Base-by-base conservation (phyloP, 1,140 invertebrate genomes). In the Metaphire vulgaris region DNA sequence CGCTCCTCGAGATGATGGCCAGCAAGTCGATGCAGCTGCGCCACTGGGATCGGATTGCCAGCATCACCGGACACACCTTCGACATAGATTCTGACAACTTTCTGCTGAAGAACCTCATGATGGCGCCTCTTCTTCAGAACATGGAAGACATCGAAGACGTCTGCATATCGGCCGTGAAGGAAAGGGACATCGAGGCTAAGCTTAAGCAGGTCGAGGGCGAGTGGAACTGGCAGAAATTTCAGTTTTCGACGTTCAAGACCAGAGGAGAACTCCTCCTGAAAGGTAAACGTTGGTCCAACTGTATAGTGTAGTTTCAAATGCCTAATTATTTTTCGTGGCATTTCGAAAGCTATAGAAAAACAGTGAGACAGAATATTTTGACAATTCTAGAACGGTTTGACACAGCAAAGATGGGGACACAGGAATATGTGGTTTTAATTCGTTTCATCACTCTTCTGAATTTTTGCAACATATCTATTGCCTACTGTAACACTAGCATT, bases 111-210 rank as follows among this genome's bases (percentile, higher is more conserved):
- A 94, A 97, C 85, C 94, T 98, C 80, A 89, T 98, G 80, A 94
- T 96, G 87, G 95, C 95, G 15, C 96, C 96, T 1, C 84, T 98
- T 30, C 86, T 98, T 1, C 91, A 92, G 80, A 91, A 93, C 83
- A 98, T 98, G 84, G 96, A 98, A 87, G 96, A 98, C 82, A 98
- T 98, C 85, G 96, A 98, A 87, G 96, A 98, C 84, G 95, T 98
- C 81, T 98, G 96, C 85, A 98, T 98, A 85, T 97, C 95, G 56
- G 96, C 96, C 0, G 94, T 97, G 90, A 98, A 98, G 87, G 96
- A 98, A 84, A 95, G 96, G 83, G 96, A 98, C 83, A 98, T 98
- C 80, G 96, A 98, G 88, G 95, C 94, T 0, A 98, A 98, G 85
- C 85, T 98, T 28, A 89, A 95, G 74, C 92, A 94, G 85, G 96